Conservation (phyloP, 2,113 vertebrate species). For the Thunnus maccoyii region DNA sequence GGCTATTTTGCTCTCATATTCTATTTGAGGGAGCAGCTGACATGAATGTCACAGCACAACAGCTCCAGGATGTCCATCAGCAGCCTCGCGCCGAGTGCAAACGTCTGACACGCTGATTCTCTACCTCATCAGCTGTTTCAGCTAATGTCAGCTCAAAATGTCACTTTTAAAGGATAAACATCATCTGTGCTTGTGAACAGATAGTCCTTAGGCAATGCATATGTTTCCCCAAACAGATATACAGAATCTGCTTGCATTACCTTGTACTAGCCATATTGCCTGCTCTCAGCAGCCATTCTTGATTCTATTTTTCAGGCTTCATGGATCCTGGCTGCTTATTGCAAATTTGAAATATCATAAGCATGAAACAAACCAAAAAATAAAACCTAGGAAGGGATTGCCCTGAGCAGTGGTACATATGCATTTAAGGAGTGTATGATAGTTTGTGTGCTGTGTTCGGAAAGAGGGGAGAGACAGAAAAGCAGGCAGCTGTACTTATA, state of each 20-base stretch:
- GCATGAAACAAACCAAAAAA: not conserved
- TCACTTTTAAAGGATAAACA: conserved; percentile 39
- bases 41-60: not conserved
- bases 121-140: conserved; percentile 11
- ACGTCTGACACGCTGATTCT: not conserved
- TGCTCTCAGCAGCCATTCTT: not conserved
- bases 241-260: not conserved
- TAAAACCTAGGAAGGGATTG: not conserved
- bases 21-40: conserved; percentile 1
- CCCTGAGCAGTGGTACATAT: not conserved
- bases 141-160: conserved; percentile 24
- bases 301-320: not conserved
- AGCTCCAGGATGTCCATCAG: conserved; percentile 7
- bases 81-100: not conserved
- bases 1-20: not conserved
- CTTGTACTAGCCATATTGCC: not conserved
- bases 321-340: not conserved
- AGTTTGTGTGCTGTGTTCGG: not conserved
- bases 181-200: not conserved
- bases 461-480: conserved; percentile 15
- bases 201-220: conserved; percentile 4
- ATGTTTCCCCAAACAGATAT: not conserved
- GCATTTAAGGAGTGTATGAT: conserved; percentile 8
- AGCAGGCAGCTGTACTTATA: conserved; percentile 45
- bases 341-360: not conserved